Conservation (phyloP, 2,797 vertebrate species). For the Esox masquinongy region DNA sequence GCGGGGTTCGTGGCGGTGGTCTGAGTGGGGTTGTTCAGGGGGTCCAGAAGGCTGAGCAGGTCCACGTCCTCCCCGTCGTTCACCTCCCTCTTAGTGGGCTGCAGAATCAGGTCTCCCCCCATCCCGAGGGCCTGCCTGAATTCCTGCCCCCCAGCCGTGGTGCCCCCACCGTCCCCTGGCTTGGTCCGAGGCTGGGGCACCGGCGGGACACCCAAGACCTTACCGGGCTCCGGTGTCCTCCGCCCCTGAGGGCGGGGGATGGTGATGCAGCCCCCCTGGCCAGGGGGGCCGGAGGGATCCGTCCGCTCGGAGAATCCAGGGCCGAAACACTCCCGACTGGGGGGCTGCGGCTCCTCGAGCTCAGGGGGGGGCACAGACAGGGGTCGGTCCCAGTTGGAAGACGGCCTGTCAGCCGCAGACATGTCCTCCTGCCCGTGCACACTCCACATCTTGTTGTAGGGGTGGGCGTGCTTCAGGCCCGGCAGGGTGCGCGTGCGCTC, state of each 20-base stretch:
- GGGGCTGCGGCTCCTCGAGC: conserved; percentile 57
- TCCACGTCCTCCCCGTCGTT: conserved; percentile 63
- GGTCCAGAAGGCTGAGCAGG: conserved; percentile 89
- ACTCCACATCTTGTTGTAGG: conserved; percentile 88
- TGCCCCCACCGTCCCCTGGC: conserved; percentile 56
- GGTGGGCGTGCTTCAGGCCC: conserved; percentile 79
- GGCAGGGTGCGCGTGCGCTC: conserved; percentile 83
- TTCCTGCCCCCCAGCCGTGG: conserved; percentile 66
- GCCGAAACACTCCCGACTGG: conserved; percentile 55
- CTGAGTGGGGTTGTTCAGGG: conserved; percentile 67
- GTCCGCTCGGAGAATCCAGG: conserved; percentile 45
- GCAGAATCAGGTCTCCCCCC: conserved; percentile 70
- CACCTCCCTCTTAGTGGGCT: conserved; percentile 61
- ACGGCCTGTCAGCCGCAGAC: conserved; percentile 68
- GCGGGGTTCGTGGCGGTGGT: conserved; percentile 32
- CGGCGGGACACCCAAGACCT: conserved; percentile 79
- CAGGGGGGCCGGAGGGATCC: conserved; percentile 52
- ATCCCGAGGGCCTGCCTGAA: conserved; percentile 66
- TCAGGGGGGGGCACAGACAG: conserved; percentile 61
- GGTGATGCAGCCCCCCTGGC: conserved; percentile 78
- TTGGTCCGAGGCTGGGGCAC: conserved; percentile 66
- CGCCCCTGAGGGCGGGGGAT: conserved; percentile 91
- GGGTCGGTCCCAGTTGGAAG: conserved; percentile 71
- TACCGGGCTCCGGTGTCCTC: conserved; percentile 88
- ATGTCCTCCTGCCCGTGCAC: conserved; percentile 75